phyloP scores from a whole-genome alignment of 2,113 vertebrate species.

The Ardeotis arabs region DNA sequence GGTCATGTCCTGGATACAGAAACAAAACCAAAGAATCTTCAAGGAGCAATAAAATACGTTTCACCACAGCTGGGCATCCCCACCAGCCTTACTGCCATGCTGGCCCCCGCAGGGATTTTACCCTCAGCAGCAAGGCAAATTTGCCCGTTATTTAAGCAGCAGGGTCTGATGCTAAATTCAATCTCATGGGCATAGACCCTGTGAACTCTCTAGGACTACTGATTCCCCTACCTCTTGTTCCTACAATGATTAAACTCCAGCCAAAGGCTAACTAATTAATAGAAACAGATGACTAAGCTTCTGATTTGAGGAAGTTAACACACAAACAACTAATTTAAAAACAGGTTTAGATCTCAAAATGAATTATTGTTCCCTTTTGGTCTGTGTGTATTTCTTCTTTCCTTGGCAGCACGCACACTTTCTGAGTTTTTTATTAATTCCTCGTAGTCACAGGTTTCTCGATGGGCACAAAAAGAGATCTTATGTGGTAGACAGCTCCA shows the following conservation, averaged over 20 bases:
- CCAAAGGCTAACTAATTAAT: neutral
- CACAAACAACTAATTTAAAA: neutral
- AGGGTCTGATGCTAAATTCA: neutral
- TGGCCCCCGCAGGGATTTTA: neutral
- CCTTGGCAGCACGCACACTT: neutral
- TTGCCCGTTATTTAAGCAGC: neutral
- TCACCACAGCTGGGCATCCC: neutral
- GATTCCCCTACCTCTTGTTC: neutral
- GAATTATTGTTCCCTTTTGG: neutral
- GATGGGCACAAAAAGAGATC: neutral
- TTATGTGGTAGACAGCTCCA: neutral
- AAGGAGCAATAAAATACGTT: neutral
- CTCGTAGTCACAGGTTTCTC: neutral
- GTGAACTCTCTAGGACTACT: neutral
- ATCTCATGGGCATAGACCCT: neutral
- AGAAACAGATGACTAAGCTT: neutral
- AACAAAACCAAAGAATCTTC: neutral
- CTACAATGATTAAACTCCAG: neutral
- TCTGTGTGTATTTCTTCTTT: neutral
- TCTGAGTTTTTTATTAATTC: neutral
- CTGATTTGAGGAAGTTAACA: conserved; percentile 3
- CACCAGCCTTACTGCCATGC: neutral
- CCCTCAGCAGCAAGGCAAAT: neutral
- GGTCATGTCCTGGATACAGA: neutral
- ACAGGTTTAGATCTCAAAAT: neutral